Base-by-base conservation (phyloP, 2,113 vertebrate species). In the Argyrosomus japonicus region DNA sequence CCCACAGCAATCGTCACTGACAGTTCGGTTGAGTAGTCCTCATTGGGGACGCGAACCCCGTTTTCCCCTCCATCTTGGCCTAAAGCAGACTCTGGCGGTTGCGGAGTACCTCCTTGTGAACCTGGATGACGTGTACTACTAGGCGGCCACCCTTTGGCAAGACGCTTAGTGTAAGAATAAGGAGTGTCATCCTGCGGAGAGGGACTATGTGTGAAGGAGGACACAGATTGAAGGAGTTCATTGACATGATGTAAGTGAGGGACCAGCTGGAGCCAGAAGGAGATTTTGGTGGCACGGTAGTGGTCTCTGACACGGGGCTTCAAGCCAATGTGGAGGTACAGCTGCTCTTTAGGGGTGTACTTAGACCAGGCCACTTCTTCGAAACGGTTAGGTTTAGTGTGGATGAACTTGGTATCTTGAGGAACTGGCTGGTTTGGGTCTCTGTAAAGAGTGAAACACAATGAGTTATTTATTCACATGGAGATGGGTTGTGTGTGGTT, bases 311-410 rank as follows among this genome's bases (percentile, higher is more conserved):
- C 97, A 0, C 97, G 93, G 0, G 98, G 98, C 68, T 98, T 98
- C 48, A 99, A 94, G 61, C 98, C 98, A 9, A 99, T 99, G 84
- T 99, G 98, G 32, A 99, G 96, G 78, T 99, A 99, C 18, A 98
- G 95, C 87, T 99, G 98, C 85, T 98, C 98, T 68, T 98, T 98
- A 5, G 98, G 98, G 64, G 97, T 98, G 86, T 99, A 99, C 87
- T 98, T 99, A 11, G 97, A 96, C 98, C 98, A 99, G 19, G 98
- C 98, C 25, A 99, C 98, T 75, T 98, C 98, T 92, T 99, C 98
- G 57, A 99, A 99, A 18, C 98, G 97, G 86, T 99, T 99, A 0
- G 98, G 98, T 82, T 98, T 98, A 0, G 98, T 99, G 91, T 99
- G 98, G 87, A 98, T 98, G 90, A 99, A 99, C 89, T 98, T 99